Base-by-base conservation (phyloP, 2,888 invertebrate genomes). In the Nomada goodeniana region DNA sequence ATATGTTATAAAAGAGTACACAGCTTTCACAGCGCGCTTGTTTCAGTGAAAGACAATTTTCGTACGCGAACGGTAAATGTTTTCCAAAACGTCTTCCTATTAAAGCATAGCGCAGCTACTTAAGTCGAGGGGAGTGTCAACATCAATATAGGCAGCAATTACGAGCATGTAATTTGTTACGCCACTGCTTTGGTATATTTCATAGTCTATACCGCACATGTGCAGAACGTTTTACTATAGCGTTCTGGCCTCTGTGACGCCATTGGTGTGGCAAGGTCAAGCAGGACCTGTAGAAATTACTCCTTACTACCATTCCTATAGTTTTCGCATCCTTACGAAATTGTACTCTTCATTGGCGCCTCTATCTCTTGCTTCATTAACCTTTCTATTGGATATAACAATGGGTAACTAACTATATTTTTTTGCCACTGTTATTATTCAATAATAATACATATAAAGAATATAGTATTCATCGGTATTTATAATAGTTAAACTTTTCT, bases 181-280 rank as follows among this genome's bases (percentile, higher is more conserved):
- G 64, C 50, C 72, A 77, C 26, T 78, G 72, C n/a, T 59, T 26
- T 50, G 59, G 63, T 52, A 80, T 72, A 57, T 72, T 79, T 76
- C 81, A 73, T 71, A 69, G 80, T 71, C 67, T 78, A 70, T 29
- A 83, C 81, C 67, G 87, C 88, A 83, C 82, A 83, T 88, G 89
- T 82, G 87, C 89, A 78, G 75, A 86, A 74, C 64, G 76, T 71
- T 61, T 72, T 26, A 42, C 47, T 68, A 26, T 36, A 76, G 60
- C 44, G 42, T 50, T 23, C 76, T 72, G 44, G 64, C 55, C 70
- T 76, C 73, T 64, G 60, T 72, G 86, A 83, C 76, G 80, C 83
- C 80, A 86, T 85, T 85, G 82, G 75, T 85, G 83, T 83, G 75
- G 77, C 78, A 82, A 68, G 71, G 70, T 82, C 83, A 75, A 63